Base-by-base conservation (phyloP, 2,797 vertebrate genomes). In the Taenioides sp. region DNA sequence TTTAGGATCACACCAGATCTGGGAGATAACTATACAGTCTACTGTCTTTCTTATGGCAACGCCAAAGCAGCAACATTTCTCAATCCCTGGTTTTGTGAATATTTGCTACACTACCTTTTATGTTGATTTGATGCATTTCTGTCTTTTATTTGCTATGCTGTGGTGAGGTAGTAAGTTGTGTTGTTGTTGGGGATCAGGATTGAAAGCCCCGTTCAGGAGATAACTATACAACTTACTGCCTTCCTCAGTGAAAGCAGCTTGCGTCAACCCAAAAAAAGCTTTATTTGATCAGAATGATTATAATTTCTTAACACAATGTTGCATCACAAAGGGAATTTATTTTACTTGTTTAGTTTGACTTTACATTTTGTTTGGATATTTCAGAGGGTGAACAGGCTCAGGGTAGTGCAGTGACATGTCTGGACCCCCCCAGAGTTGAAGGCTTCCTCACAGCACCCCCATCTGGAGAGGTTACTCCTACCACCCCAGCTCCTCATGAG, bases 11-110 rank as follows among this genome's bases (percentile, higher is more conserved):
- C 94, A 98, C 95, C 96, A 96, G 96, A 96, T 96, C 96, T 97
- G 94, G 97, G 97, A 97, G 97, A 97, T 98, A 98, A 98, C 97
- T 98, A 97, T 98, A 97, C 97, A 98, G 95, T 95, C 96, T 97
- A 98, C 97, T 98, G 97, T 98, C 97, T 98, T 98, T 97, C 97
- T 90, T 92, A 96, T 93, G 93, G 94, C 88, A 88, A 74, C 83
- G 86, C 91, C 79, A 87, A 71, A 77, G 49, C 93, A 65, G 65
- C 93, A 3, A 0, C 16, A 47, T 65, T 25, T 63, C 17, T 37
- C 4, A 7, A 37, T 34, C 18, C n/a, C 28, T 62, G 28, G 59
- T n/a, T 59, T 27, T 59, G 37, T 47, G 12, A 43, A 40, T 64
- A 23, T 64, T 64, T 43, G 9, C 40, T 25, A 37, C 43, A 54